Evolutionary conservation across 1,140 invertebrate genomes (phyloP).

Genomic region (Holcopasites calliopsidis): DNA sequence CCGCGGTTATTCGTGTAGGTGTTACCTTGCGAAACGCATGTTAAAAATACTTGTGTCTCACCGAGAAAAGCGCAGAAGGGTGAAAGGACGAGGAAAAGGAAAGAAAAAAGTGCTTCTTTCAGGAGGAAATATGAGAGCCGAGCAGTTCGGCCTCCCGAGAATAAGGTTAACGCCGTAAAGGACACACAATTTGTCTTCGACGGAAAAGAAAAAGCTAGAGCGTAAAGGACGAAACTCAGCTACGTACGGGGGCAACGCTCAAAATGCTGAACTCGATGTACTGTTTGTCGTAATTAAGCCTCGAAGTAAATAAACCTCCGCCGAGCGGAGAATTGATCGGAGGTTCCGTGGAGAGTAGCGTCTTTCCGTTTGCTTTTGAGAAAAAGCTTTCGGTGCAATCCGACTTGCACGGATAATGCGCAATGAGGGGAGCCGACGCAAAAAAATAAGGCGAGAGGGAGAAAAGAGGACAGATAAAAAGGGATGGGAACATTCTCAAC

Average conservation of each 20-base stretch:
- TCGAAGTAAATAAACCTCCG: conserved; percentile 20
- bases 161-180: conserved; percentile 63
- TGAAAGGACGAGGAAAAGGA: conserved; percentile 30
- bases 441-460: neutral
- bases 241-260: neutral
- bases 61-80: conserved; percentile 9
- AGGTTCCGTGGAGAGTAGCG: too few relatives aligned
- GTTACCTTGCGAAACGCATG: conserved; percentile 17
- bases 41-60: conserved; percentile 41
- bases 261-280: conserved; percentile 23
- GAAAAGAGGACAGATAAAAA: neutral
- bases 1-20: conserved; percentile 1
- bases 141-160: conserved; percentile 50
- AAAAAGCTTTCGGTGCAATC: neutral
- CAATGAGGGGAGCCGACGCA: neutral
- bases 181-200: conserved; percentile 58
- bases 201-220: conserved; percentile 33
- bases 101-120: conserved; percentile 22
- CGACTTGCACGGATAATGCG: neutral
- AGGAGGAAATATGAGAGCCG: conserved; percentile 44
- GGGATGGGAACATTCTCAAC: neutral
- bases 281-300: conserved; percentile 43
- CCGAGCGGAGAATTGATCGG: neutral
- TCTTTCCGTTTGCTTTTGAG: conserved; percentile 6
- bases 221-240: neutral